Evolutionary conservation across 2,113 vertebrate species (phyloP).

Genomic region (Pachypanchax playfairii): DNA sequence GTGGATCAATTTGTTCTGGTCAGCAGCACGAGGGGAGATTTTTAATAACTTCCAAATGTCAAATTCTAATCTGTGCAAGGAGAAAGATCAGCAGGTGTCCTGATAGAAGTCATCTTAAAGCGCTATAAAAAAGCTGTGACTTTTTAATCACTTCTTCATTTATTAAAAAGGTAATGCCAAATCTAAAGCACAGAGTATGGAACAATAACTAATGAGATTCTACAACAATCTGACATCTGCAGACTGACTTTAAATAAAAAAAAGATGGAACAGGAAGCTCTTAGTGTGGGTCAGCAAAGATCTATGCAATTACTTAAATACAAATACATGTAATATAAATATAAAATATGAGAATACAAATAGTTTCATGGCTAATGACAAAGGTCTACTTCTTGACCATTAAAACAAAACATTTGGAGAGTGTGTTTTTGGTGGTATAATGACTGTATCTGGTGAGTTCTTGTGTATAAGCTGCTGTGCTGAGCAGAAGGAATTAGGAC

Average conservation of each 20-base stretch:
- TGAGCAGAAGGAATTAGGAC: not conserved
- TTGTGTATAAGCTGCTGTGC: not conserved
- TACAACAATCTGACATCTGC: not conserved
- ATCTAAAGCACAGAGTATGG: not conserved
- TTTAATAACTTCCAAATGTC: slow-evolving; percentile 64
- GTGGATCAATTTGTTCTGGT: slow-evolving; percentile 34
- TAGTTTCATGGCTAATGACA: not conserved
- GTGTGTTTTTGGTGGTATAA: not conserved
- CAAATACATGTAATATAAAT: no score
- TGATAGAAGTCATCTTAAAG: no score
- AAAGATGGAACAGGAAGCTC: not conserved
- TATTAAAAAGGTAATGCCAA: slow-evolving; percentile 24
- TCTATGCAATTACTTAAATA: not conserved
- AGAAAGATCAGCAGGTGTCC: slow-evolving; percentile 4
- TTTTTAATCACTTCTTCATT: slow-evolving; percentile 17
- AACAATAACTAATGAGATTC: slow-evolving; percentile 15
- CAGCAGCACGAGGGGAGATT: slow-evolving; percentile 19
- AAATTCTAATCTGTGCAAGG: slow-evolving; percentile 41
- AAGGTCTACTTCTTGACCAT: not conserved
- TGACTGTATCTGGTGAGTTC: not conserved
- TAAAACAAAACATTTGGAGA: not conserved
- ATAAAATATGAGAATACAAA: no score
- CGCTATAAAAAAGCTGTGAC: no score
- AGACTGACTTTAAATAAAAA: not conserved
- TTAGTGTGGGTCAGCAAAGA: not conserved